These are phyloP conservation scores for Chrysodeixis includens DNA, from an alignment of 2,888 invertebrate genomes.

Conservation along the genomic window DNA sequence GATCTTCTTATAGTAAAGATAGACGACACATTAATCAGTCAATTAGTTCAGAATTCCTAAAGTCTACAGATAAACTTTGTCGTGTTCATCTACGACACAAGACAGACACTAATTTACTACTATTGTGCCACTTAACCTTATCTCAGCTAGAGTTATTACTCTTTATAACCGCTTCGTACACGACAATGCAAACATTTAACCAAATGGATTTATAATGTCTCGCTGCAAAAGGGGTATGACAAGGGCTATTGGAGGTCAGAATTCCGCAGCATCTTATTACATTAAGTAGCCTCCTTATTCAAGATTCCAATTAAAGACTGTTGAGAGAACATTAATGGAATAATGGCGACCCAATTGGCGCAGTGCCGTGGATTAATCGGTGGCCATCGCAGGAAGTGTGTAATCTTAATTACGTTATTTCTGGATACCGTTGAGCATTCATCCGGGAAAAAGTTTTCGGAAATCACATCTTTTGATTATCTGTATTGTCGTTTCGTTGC, in stretches of 20 bases:
- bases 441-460: background rate
- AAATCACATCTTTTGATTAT: no score
- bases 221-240: conserved; percentile 19
- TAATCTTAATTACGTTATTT: background rate
- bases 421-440: background rate
- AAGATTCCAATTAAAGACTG: conserved; percentile 5
- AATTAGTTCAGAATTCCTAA: background rate
- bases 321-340: background rate
- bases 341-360: background rate
- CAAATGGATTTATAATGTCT: conserved; percentile 21
- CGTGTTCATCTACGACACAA: conserved; percentile 29
- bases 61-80: conserved; percentile 12
- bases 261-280: background rate
- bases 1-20: no score
- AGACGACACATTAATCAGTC: background rate
- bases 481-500: no score
- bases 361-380: conserved; percentile 3
- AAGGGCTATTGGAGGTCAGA: conserved; percentile 8
- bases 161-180: conserved; percentile 53
- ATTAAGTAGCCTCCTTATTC: conserved; percentile 3
- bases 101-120: conserved; percentile 60
- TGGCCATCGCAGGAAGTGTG: background rate
- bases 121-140: conserved; percentile 67
- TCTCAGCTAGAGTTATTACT: conserved; percentile 59
- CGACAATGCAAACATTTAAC: conserved; percentile 45